A percentile compares a stretch with the other conserved stretches of the same genome.
Conservation (phyloP, 2,113 vertebrate species). For the Puma concolor region DNA sequence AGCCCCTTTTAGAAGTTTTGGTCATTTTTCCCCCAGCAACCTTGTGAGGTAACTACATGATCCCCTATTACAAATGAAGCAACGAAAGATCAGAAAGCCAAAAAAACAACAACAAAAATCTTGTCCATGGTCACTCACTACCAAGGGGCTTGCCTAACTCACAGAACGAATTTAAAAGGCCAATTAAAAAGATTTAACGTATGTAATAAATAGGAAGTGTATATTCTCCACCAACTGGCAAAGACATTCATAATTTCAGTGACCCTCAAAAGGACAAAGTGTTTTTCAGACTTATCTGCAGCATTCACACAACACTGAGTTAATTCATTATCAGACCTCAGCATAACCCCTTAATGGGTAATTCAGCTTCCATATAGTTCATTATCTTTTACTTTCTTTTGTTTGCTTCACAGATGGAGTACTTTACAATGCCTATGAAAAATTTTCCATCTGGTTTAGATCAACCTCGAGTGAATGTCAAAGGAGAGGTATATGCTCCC, state of each 20-base stretch:
- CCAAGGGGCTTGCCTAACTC: neutral
- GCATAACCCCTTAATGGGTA: slow-evolving; percentile 68
- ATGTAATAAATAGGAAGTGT: slow-evolving; percentile 18
- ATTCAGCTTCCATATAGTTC: slow-evolving; percentile 69
- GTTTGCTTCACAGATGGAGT: slow-evolving; percentile 71
- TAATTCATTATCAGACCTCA: slow-evolving; percentile 74
- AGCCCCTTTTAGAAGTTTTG: neutral
- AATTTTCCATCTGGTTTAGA: slow-evolving; percentile 78
- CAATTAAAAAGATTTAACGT: slow-evolving; percentile 27
- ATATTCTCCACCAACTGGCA: slow-evolving; percentile 39
- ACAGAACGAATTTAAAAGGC: neutral
- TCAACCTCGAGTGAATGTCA: slow-evolving; percentile 62
- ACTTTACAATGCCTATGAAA: slow-evolving; percentile 63
- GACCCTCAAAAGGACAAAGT: slow-evolving; percentile 63
- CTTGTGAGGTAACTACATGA: neutral
- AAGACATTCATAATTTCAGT: slow-evolving; percentile 68
- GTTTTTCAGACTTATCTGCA: slow-evolving; percentile 46
- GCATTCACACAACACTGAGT: slow-evolving; percentile 47
- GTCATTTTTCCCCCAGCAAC: neutral
- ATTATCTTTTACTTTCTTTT: slow-evolving; percentile 76
- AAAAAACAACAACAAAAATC: neutral
- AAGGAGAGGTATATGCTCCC: slow-evolving; percentile 62
- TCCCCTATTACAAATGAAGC: neutral
- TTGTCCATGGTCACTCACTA: neutral
- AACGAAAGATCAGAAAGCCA: neutral